Percentiles rank a stretch among this genome's conserved stretches.
These are phyloP conservation scores for Metopolophium dirhodum DNA, from an alignment of 1,140 invertebrate species.

Conservation along the genomic window DNA sequence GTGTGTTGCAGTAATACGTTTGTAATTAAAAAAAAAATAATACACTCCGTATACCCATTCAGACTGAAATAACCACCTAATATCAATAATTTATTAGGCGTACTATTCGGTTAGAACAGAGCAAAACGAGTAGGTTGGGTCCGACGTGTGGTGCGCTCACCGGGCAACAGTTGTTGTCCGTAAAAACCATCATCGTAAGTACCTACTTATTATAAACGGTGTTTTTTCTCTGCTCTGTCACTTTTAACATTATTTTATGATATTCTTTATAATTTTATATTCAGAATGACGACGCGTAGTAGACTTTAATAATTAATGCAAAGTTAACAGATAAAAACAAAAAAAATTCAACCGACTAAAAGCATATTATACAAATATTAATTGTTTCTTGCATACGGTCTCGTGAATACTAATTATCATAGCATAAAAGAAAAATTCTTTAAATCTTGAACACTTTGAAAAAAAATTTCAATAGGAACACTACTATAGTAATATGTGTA, in stretches of 20 bases:
- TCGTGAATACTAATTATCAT: slow-evolving; percentile 3
- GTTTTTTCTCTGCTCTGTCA: not conserved
- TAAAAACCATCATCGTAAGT: not conserved
- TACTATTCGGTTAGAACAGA: not conserved
- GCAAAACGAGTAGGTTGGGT: not conserved
- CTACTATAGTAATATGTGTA: not conserved
- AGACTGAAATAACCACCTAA: not conserved
- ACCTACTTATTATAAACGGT: not conserved
- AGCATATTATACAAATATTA: not conserved
- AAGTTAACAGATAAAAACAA: not conserved
- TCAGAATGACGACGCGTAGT: not conserved
- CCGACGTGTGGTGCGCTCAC: not conserved
- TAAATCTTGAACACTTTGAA: not conserved
- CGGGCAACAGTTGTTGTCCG: not conserved
- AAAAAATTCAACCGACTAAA: not conserved
- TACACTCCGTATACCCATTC: not conserved
- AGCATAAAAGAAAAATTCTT: not conserved
- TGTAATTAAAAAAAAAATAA: too few species aligned
- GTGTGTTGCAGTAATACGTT: too few species aligned
- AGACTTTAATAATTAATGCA: not conserved
- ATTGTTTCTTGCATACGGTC: not conserved
- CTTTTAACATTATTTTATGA: not conserved
- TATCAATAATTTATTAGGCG: not conserved
- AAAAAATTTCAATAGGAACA: not conserved
- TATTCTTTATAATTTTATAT: not conserved